phyloP scores from a whole-genome alignment of 2,113 vertebrate genomes.

The Atherinomorus stipes region DNA sequence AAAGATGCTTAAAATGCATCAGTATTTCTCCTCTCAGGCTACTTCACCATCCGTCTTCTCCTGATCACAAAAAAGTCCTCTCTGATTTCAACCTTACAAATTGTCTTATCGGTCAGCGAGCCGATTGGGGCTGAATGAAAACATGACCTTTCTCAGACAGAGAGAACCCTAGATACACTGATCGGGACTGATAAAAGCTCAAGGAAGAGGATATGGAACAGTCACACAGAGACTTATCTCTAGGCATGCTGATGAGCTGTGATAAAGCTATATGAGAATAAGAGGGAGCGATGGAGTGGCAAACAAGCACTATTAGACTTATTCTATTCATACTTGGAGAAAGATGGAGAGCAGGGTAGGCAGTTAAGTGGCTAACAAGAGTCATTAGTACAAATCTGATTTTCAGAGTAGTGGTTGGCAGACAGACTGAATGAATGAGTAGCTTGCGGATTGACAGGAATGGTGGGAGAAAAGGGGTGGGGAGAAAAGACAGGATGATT shows the following conservation, averaged over 20 bases:
- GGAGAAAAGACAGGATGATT: neutral
- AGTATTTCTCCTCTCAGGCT: slow-evolving; percentile 19
- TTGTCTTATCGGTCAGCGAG: slow-evolving; percentile 84
- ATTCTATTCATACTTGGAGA: slow-evolving; percentile 88
- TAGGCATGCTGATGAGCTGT: slow-evolving; percentile 76
- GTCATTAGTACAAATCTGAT: slow-evolving; percentile 65
- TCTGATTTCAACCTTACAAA: slow-evolving; percentile 87
- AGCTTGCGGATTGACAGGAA: slow-evolving; percentile 55
- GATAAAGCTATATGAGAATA: slow-evolving; percentile 83
- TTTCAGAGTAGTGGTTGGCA: slow-evolving; percentile 52
- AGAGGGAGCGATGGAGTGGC: slow-evolving; percentile 87
- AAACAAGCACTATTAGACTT: slow-evolving; percentile 93
- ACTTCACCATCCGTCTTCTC: slow-evolving; percentile 63
- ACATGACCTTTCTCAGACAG: slow-evolving; percentile 81
- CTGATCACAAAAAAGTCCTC: slow-evolving; percentile 68
- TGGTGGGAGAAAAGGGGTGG: slow-evolving; percentile 41
- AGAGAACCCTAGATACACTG: slow-evolving; percentile 82
- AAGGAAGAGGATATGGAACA: slow-evolving; percentile 72
- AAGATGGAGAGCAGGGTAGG: slow-evolving; percentile 58
- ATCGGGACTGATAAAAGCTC: slow-evolving; percentile 76
- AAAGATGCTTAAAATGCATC: neutral
- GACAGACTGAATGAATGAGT: slow-evolving; percentile 54
- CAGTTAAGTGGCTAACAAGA: slow-evolving; percentile 71
- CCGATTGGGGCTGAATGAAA: slow-evolving; percentile 86
- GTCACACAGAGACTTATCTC: slow-evolving; percentile 81